Base-by-base conservation (phyloP, 2,797 vertebrate genomes). In the Acipenser transmontanus region DNA sequence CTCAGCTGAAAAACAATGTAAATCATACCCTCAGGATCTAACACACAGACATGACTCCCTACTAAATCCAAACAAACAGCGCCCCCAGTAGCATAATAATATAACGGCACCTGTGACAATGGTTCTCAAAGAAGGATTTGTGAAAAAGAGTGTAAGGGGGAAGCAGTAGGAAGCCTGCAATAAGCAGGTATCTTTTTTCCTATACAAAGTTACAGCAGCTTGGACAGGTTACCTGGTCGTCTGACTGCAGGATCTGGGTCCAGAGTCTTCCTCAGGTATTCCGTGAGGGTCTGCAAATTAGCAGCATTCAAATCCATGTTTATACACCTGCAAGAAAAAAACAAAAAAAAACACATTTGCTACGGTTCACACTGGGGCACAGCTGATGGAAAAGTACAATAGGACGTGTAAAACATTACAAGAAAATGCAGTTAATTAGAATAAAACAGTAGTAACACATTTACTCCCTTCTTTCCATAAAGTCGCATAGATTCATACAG, bases 241-340 rank as follows among this genome's bases (percentile, higher is more conserved):
- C 97, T 91, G 78, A 99, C 85, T 56, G 91, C 74, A 69, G 97
- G 97, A 80, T 99, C 94, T 59, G 97, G 95, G 83, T 95, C 94
- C 73, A 99, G 82, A 0, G 97, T 99, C 86, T 99, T 99, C 83
- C 89, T 92, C 51, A 99, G 82, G 74, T 95, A 98, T 76, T 98
- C 96, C 0, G 96, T 98, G 77, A 99, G 85, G 61, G 89, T 93
- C 75, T 97, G 95, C 72, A 99, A 90, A 85, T 99, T 98, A 69
- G 89, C 89, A 79, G 99, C 96, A 74, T 95, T 99, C 72, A 99
- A 87, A 75, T 98, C 97, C 97, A 99, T 99, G 77, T 60, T 84
- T 1, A 64, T 34, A 34, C 4, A 34, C 34, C 34, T 34, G 34
- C 34, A 34, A 20, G 2, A 20, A 52, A 69, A 50, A 72, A 75